Evolutionary conservation across 2,888 invertebrate genomes (phyloP).

Genomic region (Cryptocephalus moraei): DNA sequence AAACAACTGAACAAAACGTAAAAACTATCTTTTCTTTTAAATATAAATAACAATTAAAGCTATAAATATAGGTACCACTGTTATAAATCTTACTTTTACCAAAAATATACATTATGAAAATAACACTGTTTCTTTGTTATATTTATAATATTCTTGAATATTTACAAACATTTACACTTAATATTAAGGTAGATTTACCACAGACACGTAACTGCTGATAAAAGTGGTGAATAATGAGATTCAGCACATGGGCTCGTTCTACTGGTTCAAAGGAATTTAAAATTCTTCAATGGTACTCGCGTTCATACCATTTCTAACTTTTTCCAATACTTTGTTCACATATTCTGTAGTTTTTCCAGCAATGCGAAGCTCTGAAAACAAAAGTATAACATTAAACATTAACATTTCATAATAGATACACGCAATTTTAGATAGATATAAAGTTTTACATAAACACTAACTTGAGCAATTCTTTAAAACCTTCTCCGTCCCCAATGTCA

Average conservation of each 20-base stretch:
- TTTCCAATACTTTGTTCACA: constrained; percentile 85
- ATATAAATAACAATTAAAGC: constrained; percentile 16
- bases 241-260: too few relatives aligned
- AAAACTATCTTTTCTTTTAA: constrained; percentile 8
- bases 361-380: constrained; percentile 66
- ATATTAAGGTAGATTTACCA: too few relatives aligned
- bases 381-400: constrained; percentile 1
- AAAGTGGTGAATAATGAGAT: too few relatives aligned
- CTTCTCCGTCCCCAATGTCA: constrained; percentile 60
- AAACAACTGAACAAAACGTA: background rate
- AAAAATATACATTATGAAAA: constrained; percentile 10
- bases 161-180: too few relatives aligned
- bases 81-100: constrained; percentile 6
- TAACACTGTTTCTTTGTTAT: background rate
- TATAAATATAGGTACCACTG: constrained; percentile 13
- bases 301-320: constrained; percentile 56
- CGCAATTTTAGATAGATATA: too few relatives aligned
- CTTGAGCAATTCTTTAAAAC: constrained; percentile 60
- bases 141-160: too few relatives aligned
- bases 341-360: constrained; percentile 89
- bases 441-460: constrained; percentile 41
- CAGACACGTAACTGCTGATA: too few relatives aligned
- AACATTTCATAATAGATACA: too few relatives aligned
- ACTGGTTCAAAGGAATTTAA: too few relatives aligned
- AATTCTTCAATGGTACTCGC: background rate